Conservation (phyloP, 2,113 vertebrate species). For the Dipodomys merriami region DNA sequence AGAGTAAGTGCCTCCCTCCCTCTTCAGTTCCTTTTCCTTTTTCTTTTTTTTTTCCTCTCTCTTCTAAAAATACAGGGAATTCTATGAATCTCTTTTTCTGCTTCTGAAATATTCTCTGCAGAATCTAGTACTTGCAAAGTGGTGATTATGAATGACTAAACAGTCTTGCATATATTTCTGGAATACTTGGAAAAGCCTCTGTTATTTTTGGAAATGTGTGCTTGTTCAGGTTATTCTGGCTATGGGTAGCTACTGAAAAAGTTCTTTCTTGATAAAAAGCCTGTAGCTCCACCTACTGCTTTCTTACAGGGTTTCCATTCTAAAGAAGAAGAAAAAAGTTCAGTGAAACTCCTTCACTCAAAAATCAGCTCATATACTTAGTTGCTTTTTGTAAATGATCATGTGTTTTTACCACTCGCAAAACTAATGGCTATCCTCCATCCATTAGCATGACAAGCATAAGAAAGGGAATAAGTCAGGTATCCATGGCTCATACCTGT, state of each 20-base stretch:
- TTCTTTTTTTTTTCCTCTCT: slow-evolving; percentile 66
- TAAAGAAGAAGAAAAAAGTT: not conserved
- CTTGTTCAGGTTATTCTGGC: slow-evolving; percentile 81
- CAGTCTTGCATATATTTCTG: slow-evolving; percentile 83
- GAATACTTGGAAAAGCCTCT: slow-evolving; percentile 84
- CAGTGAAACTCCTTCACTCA: slow-evolving; percentile 31
- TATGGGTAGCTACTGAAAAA: slow-evolving; percentile 67
- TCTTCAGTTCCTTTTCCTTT: slow-evolving; percentile 46
- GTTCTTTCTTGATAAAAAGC: slow-evolving; percentile 77
- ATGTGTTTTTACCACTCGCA: slow-evolving; percentile 28
- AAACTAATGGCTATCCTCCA: slow-evolving; percentile 38
- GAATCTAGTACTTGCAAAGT: slow-evolving; percentile 82
- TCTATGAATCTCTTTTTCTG: slow-evolving; percentile 78
- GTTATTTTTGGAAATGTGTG: slow-evolving; percentile 85
- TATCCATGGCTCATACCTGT: too few species aligned
- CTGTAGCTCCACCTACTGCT: slow-evolving; percentile 88
- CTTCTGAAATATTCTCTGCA: slow-evolving; percentile 81
- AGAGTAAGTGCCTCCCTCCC: slow-evolving; percentile 35
- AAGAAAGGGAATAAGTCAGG: slow-evolving; percentile 55
- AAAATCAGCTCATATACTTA: slow-evolving; percentile 13
- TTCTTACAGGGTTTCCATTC: not conserved
- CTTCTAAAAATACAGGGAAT: slow-evolving; percentile 78
- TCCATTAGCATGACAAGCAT: slow-evolving; percentile 36
- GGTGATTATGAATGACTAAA: slow-evolving; percentile 87
- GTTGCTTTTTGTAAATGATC: slow-evolving; percentile 50